Evolutionary conservation across 2,797 vertebrate genomes (phyloP).

Genomic region (Parambassis ranga): DNA sequence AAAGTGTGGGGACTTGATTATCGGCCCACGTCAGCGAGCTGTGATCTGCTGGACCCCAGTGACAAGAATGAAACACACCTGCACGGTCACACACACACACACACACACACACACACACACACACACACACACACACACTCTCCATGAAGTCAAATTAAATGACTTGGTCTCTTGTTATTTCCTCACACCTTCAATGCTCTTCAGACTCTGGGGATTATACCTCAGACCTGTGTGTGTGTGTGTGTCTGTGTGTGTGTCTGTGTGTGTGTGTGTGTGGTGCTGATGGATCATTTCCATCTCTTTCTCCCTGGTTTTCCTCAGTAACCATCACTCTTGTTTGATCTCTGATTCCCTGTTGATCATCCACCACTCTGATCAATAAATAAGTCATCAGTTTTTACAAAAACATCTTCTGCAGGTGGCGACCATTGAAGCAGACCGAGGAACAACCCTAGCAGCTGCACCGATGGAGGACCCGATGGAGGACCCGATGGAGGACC

Average conservation of each 20-base stretch:
- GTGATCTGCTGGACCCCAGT: slow-evolving; percentile 67
- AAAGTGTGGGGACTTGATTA: slow-evolving; percentile 81
- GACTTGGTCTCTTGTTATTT: slow-evolving; percentile 85
- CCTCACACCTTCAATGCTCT: slow-evolving; percentile 84
- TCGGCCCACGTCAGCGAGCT: slow-evolving; percentile 79
- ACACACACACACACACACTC: slow-evolving; percentile 19
- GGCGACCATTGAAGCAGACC: too few species aligned
- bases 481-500: too few species aligned
- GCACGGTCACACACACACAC: slow-evolving; percentile 4
- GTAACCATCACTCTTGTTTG: too few species aligned
- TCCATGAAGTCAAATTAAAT: slow-evolving; percentile 89
- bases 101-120: neutral
- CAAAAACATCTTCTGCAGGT: too few species aligned
- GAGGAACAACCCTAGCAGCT: too few species aligned
- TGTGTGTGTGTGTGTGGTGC: slow-evolving; percentile 10
- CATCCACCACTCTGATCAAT: too few species aligned
- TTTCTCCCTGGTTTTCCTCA: too few species aligned
- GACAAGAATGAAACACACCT: slow-evolving; percentile 38
- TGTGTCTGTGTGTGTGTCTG: slow-evolving; percentile 27
- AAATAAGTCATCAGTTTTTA: too few species aligned
- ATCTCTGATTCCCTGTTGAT: too few species aligned
- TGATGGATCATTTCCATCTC: slow-evolving; percentile 14
- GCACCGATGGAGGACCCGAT: too few species aligned
- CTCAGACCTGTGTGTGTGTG: neutral
- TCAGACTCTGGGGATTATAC: slow-evolving; percentile 67